Percentiles rank a stretch among this genome's conserved stretches.
phyloP scores from a whole-genome alignment of 2,888 invertebrate species.

The Drosophila emarginata region DNA sequence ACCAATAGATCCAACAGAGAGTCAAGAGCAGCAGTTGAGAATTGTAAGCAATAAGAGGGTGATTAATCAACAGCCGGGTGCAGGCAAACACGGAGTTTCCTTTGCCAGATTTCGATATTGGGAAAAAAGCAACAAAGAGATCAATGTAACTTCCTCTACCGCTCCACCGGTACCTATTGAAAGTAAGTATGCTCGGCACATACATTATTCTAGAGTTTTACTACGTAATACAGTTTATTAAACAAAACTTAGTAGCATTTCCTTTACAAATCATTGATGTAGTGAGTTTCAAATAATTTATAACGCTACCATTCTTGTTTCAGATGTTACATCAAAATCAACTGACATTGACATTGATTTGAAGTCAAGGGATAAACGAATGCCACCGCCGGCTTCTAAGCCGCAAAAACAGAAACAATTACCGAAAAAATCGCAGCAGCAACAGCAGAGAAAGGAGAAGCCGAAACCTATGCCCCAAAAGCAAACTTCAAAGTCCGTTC shows the following conservation, averaged over 20 bases:
- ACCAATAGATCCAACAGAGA: conserved; percentile 20
- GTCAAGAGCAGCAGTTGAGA: conserved; percentile 39
- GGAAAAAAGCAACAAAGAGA: conserved; percentile 29
- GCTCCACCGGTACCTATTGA: not conserved
- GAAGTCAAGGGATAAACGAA: not conserved
- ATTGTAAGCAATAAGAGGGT: conserved; percentile 64
- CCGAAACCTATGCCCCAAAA: conserved; percentile 16
- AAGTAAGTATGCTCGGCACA: not conserved
- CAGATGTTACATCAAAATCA: not conserved
- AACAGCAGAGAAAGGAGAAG: conserved; percentile 15
- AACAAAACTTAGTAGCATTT: not conserved
- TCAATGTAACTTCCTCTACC: not conserved
- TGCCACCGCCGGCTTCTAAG: conserved; percentile 20
- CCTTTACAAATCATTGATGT: conserved; percentile 1
- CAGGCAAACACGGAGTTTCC: not conserved
- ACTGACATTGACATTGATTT: not conserved
- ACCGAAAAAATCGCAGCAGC: conserved; percentile 27
- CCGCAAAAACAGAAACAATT: conserved; percentile 19
- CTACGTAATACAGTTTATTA: too few relatives aligned
- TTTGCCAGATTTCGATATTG: conserved; percentile 53
- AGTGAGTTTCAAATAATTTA: too few relatives aligned
- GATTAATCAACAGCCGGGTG: conserved; percentile 57
- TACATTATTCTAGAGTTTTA: not conserved
- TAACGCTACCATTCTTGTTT: not conserved
- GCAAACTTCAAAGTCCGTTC: not conserved